Evolutionary conservation across 2,888 invertebrate genomes (phyloP), one percentile per base, ranked within the genome.

Genomic region (Hirtodrosophila cameraria): DNA sequence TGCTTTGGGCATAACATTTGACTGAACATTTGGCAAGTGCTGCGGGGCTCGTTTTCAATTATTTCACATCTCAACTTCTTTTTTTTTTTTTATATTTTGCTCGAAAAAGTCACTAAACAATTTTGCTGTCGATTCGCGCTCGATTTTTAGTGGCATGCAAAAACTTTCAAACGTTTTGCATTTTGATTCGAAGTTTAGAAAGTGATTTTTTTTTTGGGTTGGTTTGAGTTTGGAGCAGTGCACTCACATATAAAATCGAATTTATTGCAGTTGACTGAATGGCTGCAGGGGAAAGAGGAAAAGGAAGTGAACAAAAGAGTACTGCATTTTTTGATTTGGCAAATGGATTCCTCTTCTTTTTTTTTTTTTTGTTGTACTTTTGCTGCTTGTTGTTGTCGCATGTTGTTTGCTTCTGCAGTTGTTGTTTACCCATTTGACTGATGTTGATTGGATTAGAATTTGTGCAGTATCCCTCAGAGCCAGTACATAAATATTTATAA

Each of bases 401-500:
- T 11, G 46, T 35, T 36, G 23, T 15, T 13, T 12, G 2, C 18
- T 16, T 13, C 33, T 39, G 20, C 9, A n/a, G 12, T 53, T 50
- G 48, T 31, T 50, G 48, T 46, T 48, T 45, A 38, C 39, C 42
- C 59, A 27, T 54, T 41, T 50, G 68, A 54, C 55, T 71, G 77
- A 60, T 52, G 61, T 55, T 80, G 83, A 79, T 79, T 83, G 80
- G 75, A 79, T 79, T 80, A 80, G 72, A 75, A 59, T 75, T 80
- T 60, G 52, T 52, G 53, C 65, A n/a, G 7, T 7, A 1, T 28
- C 39, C 33, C 16, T 13, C 38, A 13, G 23, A 31, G 45, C 46
- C 46, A 54, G 30, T 41, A 35, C 52, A 72, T 72, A 65, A 72
- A 73, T 73, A 69, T 69, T 73, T 73, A 69, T 74, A 61, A 73